phyloP scores from a whole-genome alignment of 2,113 vertebrate species.

The Microcebus murinus region DNA sequence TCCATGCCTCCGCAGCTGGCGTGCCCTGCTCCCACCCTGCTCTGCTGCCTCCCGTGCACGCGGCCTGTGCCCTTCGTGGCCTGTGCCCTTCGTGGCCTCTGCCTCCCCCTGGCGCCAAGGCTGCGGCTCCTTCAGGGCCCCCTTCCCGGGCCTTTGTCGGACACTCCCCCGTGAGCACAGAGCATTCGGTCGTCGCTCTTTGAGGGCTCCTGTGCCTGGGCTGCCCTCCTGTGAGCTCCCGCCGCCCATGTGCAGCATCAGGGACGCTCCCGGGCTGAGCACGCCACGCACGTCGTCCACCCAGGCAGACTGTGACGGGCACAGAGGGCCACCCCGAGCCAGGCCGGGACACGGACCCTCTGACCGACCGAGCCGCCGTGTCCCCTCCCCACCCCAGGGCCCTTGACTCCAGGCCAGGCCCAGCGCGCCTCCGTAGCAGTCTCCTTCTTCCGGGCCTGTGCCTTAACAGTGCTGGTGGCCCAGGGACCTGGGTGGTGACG shows the following conservation, averaged over 20 bases:
- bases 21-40: not conserved
- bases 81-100: too few relatives aligned
- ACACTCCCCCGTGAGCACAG: too few relatives aligned
- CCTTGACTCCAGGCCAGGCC: too few relatives aligned
- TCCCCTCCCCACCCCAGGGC: too few relatives aligned
- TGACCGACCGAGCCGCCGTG: too few relatives aligned
- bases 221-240: not conserved
- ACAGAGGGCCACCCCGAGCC: too few relatives aligned
- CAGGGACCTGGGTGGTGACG: fast-evolving
- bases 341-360: too few relatives aligned
- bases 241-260: not conserved
- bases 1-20: fast-evolving
- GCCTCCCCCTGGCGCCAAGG: too few relatives aligned
- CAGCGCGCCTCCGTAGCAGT: too few relatives aligned
- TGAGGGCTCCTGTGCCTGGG: not conserved
- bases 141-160: too few relatives aligned
- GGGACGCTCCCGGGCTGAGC: not conserved
- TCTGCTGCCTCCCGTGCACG: not conserved
- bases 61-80: too few relatives aligned
- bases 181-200: not conserved
- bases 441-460: not conserved
- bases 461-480: not conserved
- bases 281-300: fast-evolving
- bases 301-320: not conserved
- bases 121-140: too few relatives aligned